phyloP scores from a whole-genome alignment of 35 echinoderm and acorn worm genomes.

The Ophioderma brevispina region DNA sequence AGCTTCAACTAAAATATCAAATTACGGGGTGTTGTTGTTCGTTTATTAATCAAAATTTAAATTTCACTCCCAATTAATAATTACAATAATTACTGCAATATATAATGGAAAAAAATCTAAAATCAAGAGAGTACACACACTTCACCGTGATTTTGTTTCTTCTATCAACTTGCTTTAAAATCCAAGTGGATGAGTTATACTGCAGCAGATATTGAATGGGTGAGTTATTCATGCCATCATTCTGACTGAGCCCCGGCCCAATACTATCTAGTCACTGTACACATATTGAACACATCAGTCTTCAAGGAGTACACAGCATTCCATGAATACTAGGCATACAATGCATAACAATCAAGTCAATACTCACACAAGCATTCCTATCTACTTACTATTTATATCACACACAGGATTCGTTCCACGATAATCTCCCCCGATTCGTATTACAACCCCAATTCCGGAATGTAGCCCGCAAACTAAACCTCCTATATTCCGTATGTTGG shows the following conservation, averaged over 20 bases:
- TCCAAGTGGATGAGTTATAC: too few species aligned
- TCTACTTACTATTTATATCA: neutral
- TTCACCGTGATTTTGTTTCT: too few species aligned
- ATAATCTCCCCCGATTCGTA: neutral
- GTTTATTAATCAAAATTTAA: too few species aligned
- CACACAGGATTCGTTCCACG: neutral
- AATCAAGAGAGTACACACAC: too few species aligned
- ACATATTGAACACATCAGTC: neutral
- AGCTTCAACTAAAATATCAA: too few species aligned
- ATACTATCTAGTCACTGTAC: neutral
- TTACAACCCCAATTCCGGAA: neutral
- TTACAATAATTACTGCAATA: too few species aligned
- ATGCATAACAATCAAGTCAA: neutral
- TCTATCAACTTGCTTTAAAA: too few species aligned
- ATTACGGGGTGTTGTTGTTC: too few species aligned
- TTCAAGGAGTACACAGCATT: neutral
- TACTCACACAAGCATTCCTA: slow-evolving; percentile 1
- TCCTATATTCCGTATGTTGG: slow-evolving; percentile 4
- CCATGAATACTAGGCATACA: slow-evolving; percentile 1
- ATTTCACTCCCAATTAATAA: too few species aligned
- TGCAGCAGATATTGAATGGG: too few species aligned
- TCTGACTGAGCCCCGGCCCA: neutral
- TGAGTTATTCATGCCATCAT: too few species aligned
- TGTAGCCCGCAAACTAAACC: neutral
- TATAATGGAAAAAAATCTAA: too few species aligned